Base-by-base conservation (phyloP, 2,113 vertebrate species). In the Scomber japonicus region DNA sequence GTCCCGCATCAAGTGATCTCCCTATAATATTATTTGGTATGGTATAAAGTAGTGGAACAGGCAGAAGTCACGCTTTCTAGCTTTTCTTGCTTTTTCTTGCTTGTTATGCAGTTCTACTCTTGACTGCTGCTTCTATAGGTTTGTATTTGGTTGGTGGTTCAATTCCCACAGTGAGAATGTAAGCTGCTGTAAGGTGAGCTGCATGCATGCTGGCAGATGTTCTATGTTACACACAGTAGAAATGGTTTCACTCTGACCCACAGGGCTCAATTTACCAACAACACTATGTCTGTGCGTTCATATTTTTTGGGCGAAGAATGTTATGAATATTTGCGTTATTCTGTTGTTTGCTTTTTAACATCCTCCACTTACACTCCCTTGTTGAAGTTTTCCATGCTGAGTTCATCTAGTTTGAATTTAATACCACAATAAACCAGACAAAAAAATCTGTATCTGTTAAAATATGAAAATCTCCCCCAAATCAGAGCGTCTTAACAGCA, bases 161-260 rank as follows among this genome's bases (percentile, higher is more conserved):
- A 5, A 59, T 64, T 75, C 46, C 56, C 56, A n/a, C 57, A 24
- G 8, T 11, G 19, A 57, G 5, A 59, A 2, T 10, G 3, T 62
- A 27, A 27, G 24, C 15, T 46, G 69, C 63, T 57, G 49, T 67
- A 9, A n/a, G 40, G 54, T 50, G 66, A 51, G 57, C 13, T 81
- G 9, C 24, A 44, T 17, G 65, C 56, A 40, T 40, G 35, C 35
- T 68, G 67, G 67, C 82, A 82, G 82, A 85, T 83, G 80, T 79
- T 82, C 49, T 40, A 31, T 61, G 82, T 85, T 64, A 68, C 54
- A 69, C 60, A 71, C 68, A 65, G 40, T 59, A 40, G 44, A 65
- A 59, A 44, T 49, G 57, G 54, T 75, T 79, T 72, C 27, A 68
- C 65, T 82, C 61, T 72, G 82, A 71, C 66, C 31, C 55, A 49